Evolutionary conservation across 2,113 vertebrate genomes (phyloP).

Genomic region (Stegastes partitus): DNA sequence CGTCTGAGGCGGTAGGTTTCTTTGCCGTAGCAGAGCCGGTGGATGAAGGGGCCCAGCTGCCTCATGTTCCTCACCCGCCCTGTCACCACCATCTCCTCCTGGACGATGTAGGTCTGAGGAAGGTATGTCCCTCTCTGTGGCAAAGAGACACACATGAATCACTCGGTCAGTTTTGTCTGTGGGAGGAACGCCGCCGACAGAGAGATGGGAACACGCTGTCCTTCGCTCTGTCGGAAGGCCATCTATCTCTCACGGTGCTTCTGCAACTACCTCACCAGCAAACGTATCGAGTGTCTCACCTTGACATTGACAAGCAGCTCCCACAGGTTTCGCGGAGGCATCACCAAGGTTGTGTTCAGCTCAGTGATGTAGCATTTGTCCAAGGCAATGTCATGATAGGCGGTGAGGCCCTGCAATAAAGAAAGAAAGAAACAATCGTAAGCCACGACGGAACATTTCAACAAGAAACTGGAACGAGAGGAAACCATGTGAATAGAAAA

Average conservation of each 20-base stretch:
- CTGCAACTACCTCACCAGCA: not conserved
- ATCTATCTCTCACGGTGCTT: conserved; percentile 28
- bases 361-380: conserved; percentile 96
- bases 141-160: conserved; percentile 58
- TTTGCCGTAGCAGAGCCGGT: conserved; percentile 92
- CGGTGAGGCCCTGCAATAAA: conserved; percentile 89
- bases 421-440: not conserved
- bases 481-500: not conserved
- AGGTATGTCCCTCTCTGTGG: conserved; percentile 93
- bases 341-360: conserved; percentile 93
- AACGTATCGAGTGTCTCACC: conserved; percentile 77
- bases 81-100: conserved; percentile 94
- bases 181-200: conserved; percentile 16
- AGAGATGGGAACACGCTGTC: conserved; percentile 29
- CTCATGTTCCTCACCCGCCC: conserved; percentile 91
- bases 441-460: not conserved
- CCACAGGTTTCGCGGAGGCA: conserved; percentile 94
- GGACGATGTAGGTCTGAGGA: conserved; percentile 94
- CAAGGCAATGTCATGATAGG: conserved; percentile 92
- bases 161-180: conserved; percentile 23
- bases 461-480: not conserved
- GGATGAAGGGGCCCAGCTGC: conserved; percentile 93
- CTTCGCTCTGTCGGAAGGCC: conserved; percentile 21
- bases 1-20: conserved; percentile 93
- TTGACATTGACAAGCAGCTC: conserved; percentile 94